A percentile compares a stretch with the other conserved stretches of the same genome.
Conservation (phyloP, 2,797 vertebrate genomes). For the Melanotaenia parkinsoni region DNA sequence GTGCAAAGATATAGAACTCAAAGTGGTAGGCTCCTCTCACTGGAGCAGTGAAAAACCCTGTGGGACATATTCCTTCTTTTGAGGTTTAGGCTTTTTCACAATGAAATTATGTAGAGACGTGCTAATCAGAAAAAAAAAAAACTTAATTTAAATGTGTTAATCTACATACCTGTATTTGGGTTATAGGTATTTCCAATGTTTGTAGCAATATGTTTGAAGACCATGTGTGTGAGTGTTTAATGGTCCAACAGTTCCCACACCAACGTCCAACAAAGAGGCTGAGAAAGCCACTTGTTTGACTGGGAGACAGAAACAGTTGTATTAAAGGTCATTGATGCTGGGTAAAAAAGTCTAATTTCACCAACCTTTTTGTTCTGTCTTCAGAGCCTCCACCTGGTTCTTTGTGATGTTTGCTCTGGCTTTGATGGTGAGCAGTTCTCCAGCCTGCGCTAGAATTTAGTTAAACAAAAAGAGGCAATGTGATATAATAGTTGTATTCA, state of each 20-base stretch:
- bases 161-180: slow-evolving; percentile 21
- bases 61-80: neutral
- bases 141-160: neutral
- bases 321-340: neutral
- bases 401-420: slow-evolving; percentile 29
- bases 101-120: neutral
- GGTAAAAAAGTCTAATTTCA: neutral
- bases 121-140: neutral
- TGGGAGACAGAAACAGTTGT: neutral
- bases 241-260: neutral
- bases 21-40: slow-evolving; percentile 64
- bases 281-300: slow-evolving; percentile 37
- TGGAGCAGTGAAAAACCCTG: slow-evolving; percentile 23
- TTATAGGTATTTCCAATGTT: slow-evolving; percentile 37
- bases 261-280: slow-evolving; percentile 7
- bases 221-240: slow-evolving; percentile 6
- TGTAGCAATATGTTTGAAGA: slow-evolving; percentile 16
- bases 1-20: neutral
- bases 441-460: slow-evolving; percentile 31
- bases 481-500: fast-evolving
- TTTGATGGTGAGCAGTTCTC: slow-evolving; percentile 42
- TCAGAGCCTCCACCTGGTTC: slow-evolving; percentile 50
- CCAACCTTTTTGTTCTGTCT: slow-evolving; percentile 38
- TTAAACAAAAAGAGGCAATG: fast-evolving
- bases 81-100: neutral